Evolutionary conservation across 2,888 invertebrate species (phyloP), one percentile per base, ranked within the genome.

Genomic region (Alentia gelatinosa): DNA sequence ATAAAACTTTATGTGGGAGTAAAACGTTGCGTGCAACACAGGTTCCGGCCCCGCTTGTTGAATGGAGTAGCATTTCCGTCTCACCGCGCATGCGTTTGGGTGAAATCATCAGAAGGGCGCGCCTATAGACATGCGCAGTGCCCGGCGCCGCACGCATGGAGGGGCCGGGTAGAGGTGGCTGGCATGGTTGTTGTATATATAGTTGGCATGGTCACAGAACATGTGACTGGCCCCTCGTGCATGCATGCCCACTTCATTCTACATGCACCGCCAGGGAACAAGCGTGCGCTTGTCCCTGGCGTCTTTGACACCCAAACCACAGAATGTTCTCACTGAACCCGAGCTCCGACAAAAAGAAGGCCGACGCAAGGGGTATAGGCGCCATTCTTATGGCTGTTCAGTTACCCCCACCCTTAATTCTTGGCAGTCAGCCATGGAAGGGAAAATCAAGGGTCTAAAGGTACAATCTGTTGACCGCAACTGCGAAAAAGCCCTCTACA

Each of bases 1-100:
- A 79, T 79, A 79, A 79, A 79, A 79, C 35, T 79, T 79, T 39
- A 79, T 39, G 79, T 79, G 79, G 39, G 79, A 7, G 79, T 39
- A 79, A 79, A 68, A 79, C 23, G 35, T 79, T 35, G 79, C 79
- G 39, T 79, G 79, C 39, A 23, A n/a, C 39, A 39, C 79, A 35
- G 35, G 79, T 39, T 79, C 9, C 1, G 79, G 79, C 37, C 23
- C 37, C 39, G 79, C 15, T 79, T 74, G 30, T 4, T 68, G 68
- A 79, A 79, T 37, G 79, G 79, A 79, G 79, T 79, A 79, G 79
- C 79, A 35, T 79, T 79, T 79, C 79, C 79, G 79, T 35, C 39
- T 79, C 23, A 37, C 79, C 19, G 79, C 79, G 79, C 79, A 1
- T 79, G 79, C 39, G 39, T n/a, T 5, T 9, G 35, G 79, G 30